Conservation (phyloP, 2,888 invertebrate species). For the Sicus ferrugineus region DNA sequence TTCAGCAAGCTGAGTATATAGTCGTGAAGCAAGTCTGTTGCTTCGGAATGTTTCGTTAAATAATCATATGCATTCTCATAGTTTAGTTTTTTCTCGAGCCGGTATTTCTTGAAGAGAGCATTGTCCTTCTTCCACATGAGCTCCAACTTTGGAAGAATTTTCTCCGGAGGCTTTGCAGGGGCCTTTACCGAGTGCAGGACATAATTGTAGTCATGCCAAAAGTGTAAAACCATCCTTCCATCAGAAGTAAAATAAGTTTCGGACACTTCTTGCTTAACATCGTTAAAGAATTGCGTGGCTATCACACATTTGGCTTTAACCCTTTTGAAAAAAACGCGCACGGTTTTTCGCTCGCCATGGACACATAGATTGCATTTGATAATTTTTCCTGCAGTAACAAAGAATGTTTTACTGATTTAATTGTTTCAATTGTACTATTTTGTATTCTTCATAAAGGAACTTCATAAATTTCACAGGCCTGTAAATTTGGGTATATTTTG, state of each 20-base stretch:
- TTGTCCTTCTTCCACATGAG: constrained; percentile 53
- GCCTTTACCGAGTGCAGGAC: constrained; percentile 52
- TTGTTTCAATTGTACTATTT: background rate
- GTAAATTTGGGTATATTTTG: too few species aligned
- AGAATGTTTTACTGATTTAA: background rate
- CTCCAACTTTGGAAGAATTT: constrained; percentile 51
- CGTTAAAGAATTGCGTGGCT: constrained; percentile 55
- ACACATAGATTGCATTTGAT: constrained; percentile 51
- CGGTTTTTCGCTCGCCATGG: constrained; percentile 48
- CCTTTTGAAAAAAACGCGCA: constrained; percentile 54
- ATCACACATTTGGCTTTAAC: constrained; percentile 49
- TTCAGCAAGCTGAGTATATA: constrained; percentile 54
- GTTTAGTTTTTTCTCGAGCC: constrained; percentile 48
- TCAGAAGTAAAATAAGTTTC: constrained; percentile 52
- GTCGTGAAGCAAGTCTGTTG: constrained; percentile 55
- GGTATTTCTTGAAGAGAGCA: constrained; percentile 44
- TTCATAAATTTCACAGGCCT: background rate
- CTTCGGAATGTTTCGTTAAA: constrained; percentile 49
- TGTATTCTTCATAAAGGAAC: background rate
- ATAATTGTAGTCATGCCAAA: constrained; percentile 56
- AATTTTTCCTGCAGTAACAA: constrained; percentile 41
- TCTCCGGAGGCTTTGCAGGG: constrained; percentile 43
- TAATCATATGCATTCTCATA: constrained; percentile 51
- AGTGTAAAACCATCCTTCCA: constrained; percentile 55
- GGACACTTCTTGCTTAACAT: constrained; percentile 52